Evolutionary conservation across 2,888 invertebrate genomes (phyloP).

Genomic region (Anoplius nigerrimus): DNA sequence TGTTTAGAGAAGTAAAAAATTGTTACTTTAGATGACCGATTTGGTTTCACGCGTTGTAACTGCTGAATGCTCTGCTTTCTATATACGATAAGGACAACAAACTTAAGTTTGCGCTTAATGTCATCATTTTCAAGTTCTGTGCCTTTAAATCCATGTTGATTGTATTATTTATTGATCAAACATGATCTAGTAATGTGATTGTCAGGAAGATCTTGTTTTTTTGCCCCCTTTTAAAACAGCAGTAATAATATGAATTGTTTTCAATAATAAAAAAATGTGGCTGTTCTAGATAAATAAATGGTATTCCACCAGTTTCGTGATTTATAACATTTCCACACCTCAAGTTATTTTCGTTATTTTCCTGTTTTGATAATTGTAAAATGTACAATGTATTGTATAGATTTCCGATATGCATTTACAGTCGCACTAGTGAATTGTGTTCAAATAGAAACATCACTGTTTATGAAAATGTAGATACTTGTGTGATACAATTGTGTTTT

Average conservation of each 20-base stretch:
- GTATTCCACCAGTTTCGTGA: conserved; percentile 50
- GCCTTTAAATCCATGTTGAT: conserved; percentile 68
- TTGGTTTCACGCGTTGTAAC: conserved; percentile 53
- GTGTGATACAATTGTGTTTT: too few relatives aligned
- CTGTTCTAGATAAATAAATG: conserved; percentile 72
- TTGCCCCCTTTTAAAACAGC: conserved; percentile 59
- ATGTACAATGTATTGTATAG: too few relatives aligned
- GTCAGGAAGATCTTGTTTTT: conserved; percentile 43
- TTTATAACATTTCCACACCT: conserved; percentile 4
- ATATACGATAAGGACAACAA: conserved; percentile 61
- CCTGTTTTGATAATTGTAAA: background rate
- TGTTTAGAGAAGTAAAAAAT: conserved; percentile 76
- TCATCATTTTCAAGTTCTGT: conserved; percentile 67
- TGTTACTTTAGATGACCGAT: conserved; percentile 64
- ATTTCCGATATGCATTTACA: too few relatives aligned
- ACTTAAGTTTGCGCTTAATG: conserved; percentile 66
- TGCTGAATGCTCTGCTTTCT: conserved; percentile 49
- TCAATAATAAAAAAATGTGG: conserved; percentile 65
- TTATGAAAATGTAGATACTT: too few relatives aligned
- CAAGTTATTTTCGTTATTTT: background rate
- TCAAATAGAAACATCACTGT: too few relatives aligned
- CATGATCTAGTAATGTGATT: conserved; percentile 53
- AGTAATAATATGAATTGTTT: conserved; percentile 63
- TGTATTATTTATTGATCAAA: conserved; percentile 68
- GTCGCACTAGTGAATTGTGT: too few relatives aligned